phyloP scores from a whole-genome alignment of 2,888 invertebrate genomes.

The Drosophila fungiperda region DNA sequence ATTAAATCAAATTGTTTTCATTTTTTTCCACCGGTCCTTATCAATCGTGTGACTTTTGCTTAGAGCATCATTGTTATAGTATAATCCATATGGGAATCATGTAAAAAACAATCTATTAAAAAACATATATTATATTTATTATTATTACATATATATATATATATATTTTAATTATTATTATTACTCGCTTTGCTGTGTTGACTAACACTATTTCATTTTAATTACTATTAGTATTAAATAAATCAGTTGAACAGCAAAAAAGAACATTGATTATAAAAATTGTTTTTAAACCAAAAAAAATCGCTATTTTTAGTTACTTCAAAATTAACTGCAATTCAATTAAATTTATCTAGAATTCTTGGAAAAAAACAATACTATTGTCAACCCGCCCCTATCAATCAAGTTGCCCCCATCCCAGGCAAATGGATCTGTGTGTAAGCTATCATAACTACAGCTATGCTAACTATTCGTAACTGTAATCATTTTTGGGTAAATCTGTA shows the following conservation, averaged over 20 bases:
- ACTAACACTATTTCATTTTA: not conserved
- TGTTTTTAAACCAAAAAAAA: too few species aligned
- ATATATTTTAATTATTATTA: not conserved
- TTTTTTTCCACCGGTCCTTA: slow-evolving; percentile 29
- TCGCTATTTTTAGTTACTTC: too few species aligned
- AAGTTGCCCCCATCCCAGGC: slow-evolving; percentile 22
- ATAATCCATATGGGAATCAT: not conserved
- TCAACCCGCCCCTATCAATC: slow-evolving; percentile 40
- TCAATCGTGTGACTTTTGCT: slow-evolving; percentile 19
- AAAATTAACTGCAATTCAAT: not conserved
- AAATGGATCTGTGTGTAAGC: slow-evolving; percentile 17
- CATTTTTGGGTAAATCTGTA: slow-evolving; percentile 30
- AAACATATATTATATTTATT: not conserved
- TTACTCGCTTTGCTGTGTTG: not conserved
- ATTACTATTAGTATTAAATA: not conserved
- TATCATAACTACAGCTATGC: slow-evolving; percentile 37
- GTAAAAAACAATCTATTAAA: too few species aligned
- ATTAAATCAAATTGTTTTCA: slow-evolving; percentile 81
- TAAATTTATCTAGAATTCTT: not conserved
- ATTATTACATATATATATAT: not conserved
- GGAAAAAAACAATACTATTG: not conserved
- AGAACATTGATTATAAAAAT: not conserved
- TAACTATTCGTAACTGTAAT: slow-evolving; percentile 53
- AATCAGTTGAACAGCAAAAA: not conserved
- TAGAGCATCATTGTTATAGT: not conserved